phyloP scores from a whole-genome alignment of 2,888 invertebrate species.

The Andrena chrysosceles region DNA sequence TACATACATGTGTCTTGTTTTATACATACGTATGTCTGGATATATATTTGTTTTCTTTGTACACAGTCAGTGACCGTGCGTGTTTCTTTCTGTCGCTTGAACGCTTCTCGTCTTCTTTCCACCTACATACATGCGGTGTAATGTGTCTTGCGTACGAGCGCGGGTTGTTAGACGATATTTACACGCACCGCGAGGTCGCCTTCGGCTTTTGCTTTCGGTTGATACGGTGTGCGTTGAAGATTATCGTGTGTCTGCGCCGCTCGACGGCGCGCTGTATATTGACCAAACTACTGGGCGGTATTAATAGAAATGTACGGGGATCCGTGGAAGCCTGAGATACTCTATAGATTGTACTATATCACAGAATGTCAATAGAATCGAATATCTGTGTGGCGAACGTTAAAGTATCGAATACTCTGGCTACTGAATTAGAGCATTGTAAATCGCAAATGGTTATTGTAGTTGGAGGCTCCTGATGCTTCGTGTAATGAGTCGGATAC shows the following conservation, averaged over 20 bases:
- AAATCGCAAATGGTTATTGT: too few species aligned
- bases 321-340: constrained; percentile 13
- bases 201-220: background rate
- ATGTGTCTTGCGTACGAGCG: constrained; percentile 19
- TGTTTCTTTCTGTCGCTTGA: constrained; percentile 72
- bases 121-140: constrained; percentile 16
- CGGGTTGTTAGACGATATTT: constrained; percentile 36
- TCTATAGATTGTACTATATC: too few species aligned
- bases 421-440: too few species aligned
- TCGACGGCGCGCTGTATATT: background rate
- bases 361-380: background rate
- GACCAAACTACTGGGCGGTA: background rate
- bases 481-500: too few species aligned
- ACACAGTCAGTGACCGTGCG: constrained; percentile 62
- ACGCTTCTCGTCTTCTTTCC: constrained; percentile 66
- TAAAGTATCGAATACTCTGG: background rate
- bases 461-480: too few species aligned
- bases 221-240: background rate
- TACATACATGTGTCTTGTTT: constrained; percentile 12
- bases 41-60: constrained; percentile 33
- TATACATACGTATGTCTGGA: constrained; percentile 22
- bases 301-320: background rate
- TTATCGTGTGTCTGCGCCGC: background rate
- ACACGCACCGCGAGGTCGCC: background rate
- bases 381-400: background rate